Conservation (phyloP, 1,140 invertebrate genomes). For the Pantala flavescens region DNA sequence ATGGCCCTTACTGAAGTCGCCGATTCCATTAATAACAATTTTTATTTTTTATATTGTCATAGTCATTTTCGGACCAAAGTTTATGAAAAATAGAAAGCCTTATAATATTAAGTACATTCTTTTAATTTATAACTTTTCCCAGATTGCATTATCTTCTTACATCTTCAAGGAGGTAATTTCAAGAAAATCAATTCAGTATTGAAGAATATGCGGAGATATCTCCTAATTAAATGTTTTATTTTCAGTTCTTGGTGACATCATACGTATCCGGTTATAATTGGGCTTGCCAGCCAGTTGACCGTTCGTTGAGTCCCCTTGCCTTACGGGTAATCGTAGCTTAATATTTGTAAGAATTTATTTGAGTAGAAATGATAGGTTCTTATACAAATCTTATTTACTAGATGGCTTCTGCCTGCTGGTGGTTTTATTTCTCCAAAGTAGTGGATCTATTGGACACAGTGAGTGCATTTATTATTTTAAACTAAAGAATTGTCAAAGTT, state of each 20-base stretch:
- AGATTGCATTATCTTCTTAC: conserved; percentile 35
- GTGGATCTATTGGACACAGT: conserved; percentile 59
- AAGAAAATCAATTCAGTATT: too few species aligned
- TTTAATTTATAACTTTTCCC: conserved; percentile 39
- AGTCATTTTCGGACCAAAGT: conserved; percentile 31
- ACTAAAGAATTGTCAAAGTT: too few species aligned
- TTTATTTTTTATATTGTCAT: not conserved
- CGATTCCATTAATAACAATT: not conserved
- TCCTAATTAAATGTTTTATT: not conserved
- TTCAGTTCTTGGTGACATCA: not conserved
- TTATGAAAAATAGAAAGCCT: conserved; percentile 39
- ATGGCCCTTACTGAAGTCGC: not conserved
- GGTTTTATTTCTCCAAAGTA: conserved; percentile 58
- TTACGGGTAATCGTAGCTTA: not conserved
- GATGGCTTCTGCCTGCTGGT: conserved; percentile 51
- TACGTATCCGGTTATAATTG: not conserved
- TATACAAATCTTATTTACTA: conserved; percentile 21
- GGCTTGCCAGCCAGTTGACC: not conserved
- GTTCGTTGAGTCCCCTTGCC: not conserved
- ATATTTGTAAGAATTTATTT: too few species aligned
- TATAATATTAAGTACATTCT: conserved; percentile 37
- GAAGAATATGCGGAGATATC: too few species aligned
- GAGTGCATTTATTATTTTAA: not conserved
- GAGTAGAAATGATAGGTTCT: too few species aligned
- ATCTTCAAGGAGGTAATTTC: conserved; percentile 33